Evolutionary conservation across 2,888 invertebrate genomes (phyloP).

Genomic region (Celastrina argiolus): DNA sequence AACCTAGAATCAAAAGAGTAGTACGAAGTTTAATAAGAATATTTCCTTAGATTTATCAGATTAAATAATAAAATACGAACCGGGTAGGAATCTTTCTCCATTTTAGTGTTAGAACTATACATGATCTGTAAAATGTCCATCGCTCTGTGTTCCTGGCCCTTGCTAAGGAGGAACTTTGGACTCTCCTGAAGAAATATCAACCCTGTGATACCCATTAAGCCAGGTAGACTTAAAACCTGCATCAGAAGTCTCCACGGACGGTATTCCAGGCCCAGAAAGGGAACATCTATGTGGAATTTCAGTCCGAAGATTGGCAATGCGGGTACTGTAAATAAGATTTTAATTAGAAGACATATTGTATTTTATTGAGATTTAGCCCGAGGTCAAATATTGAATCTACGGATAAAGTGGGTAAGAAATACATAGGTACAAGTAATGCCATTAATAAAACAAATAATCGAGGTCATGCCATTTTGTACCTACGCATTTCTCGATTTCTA

Average conservation of each 20-base stretch:
- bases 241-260: constrained; percentile 87
- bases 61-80: neutral
- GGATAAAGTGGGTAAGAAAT: too few relatives aligned
- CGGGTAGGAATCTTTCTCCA: neutral
- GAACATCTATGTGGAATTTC: constrained; percentile 45
- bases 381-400: too few relatives aligned
- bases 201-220: constrained; percentile 76
- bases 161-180: constrained; percentile 84
- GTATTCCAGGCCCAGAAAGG: constrained; percentile 55
- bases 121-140: neutral
- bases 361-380: too few relatives aligned
- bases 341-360: neutral
- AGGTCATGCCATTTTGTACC: too few relatives aligned
- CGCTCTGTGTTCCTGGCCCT: constrained; percentile 56
- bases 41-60: neutral
- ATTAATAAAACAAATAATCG: too few relatives aligned
- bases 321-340: constrained; percentile 41
- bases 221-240: constrained; percentile 80
- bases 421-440: too few relatives aligned
- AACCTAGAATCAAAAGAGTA: neutral
- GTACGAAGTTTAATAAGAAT: too few relatives aligned
- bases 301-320: constrained; percentile 51
- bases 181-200: constrained; percentile 82
- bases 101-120: neutral
- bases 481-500: too few relatives aligned